Evolutionary conservation across 2,888 invertebrate genomes (phyloP).

Genomic region (Tribolium freemani): DNA sequence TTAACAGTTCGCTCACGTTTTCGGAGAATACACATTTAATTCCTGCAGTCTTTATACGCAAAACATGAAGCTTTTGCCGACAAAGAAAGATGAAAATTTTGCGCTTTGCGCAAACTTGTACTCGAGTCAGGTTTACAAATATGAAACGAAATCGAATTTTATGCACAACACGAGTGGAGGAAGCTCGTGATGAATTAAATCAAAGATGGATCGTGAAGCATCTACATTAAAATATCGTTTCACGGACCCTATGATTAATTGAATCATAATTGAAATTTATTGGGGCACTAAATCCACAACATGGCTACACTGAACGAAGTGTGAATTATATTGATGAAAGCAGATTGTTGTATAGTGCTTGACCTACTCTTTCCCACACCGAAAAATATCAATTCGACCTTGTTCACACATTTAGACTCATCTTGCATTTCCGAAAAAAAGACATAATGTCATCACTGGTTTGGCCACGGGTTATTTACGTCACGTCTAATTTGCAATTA

Average conservation of each 20-base stretch:
- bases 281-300: constrained; percentile 12
- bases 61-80: constrained; percentile 47
- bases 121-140: constrained; percentile 1
- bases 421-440: background rate
- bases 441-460: background rate
- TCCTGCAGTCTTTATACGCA: constrained; percentile 45
- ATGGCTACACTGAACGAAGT: constrained; percentile 1
- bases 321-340: constrained; percentile 34
- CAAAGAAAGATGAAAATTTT: constrained; percentile 46
- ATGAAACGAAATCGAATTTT: background rate
- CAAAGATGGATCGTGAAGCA: background rate
- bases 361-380: constrained; percentile 15
- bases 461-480: background rate
- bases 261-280: constrained; percentile 37
- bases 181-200: background rate
- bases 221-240: background rate
- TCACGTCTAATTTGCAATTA: constrained; percentile 31
- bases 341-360: background rate
- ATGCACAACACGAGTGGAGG: background rate
- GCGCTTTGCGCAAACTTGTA: background rate
- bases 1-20: constrained; percentile 49
- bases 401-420: background rate
- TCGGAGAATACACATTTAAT: constrained; percentile 47
- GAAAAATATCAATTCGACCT: background rate
- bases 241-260: constrained; percentile 19